Base-by-base conservation (phyloP, 2,113 vertebrate species). In the Phoxinus phoxinus region DNA sequence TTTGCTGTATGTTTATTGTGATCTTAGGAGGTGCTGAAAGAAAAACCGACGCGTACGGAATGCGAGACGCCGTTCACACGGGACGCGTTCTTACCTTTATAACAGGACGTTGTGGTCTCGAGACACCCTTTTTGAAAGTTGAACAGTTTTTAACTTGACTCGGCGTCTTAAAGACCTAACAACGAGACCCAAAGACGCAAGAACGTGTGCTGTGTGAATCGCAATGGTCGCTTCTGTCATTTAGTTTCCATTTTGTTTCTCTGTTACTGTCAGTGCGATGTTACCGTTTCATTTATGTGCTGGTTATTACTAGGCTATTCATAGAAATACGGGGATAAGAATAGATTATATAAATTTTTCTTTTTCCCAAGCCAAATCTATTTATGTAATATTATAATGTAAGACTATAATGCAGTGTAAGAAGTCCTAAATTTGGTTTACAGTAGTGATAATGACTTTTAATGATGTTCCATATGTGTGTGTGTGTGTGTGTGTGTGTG, bases 201-300 rank as follows among this genome's bases (percentile, higher is more conserved):
- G n/a, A 23, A 67, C 61, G 41, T 58, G 53, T 15, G 6, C 53
- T 61, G 76, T 51, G 46, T 53, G 67, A 56, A 23, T 23, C 71
- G 72, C 72, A 44, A 53, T 88, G 15, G 61, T 67, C 23, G 73
- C 84, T 81, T n/a, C 67, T 72, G 67, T 58, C 67, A 51, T 74
- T 79, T 79, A 86, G 67, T 73, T 82, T 75, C 85, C 85, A 86
- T 86, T 51, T 86, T 86, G 69, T 75, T 83, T 58, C 56, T 75
- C 78, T 71, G 51, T 85, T 85, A 63, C 83, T 67, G 84, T 53
- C 56, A 30, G 83, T 69, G 78, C 59, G 58, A 81, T 65, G 58
- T 81, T 46, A 10, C 37, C 37, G 9, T 12, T 81, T 79, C 32
- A 35, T 61, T 17, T 79, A 44, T 63, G n/a, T 41, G 11, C 76